phyloP scores from a whole-genome alignment of 1,140 invertebrate genomes.

The Drosophila ohnishii region DNA sequence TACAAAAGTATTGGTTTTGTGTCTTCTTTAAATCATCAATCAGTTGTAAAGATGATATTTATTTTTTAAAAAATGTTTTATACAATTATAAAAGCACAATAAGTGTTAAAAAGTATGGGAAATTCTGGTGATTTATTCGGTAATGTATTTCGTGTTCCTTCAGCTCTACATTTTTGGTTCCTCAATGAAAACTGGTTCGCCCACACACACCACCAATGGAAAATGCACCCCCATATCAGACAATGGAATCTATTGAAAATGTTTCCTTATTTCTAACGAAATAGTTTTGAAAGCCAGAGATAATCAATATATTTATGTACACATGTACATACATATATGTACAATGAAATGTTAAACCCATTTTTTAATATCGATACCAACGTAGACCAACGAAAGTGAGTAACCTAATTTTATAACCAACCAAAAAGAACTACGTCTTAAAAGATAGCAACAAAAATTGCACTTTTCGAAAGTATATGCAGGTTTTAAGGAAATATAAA shows the following conservation, averaged over 20 bases:
- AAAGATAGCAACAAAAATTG: not conserved
- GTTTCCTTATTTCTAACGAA: not conserved
- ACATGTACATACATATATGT: not conserved
- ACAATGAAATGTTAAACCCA: not conserved
- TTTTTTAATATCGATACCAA: not conserved
- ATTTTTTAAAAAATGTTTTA: not conserved
- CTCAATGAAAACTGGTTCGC: slow-evolving; percentile 25
- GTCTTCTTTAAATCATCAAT: not conserved
- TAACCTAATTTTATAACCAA: slow-evolving; percentile 4
- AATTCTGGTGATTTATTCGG: not conserved
- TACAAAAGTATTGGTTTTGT: slow-evolving; percentile 16
- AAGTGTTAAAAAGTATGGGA: not conserved
- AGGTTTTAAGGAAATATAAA: not conserved
- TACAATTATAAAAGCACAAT: not conserved
- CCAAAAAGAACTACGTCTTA: slow-evolving; percentile 20
- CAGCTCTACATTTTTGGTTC: slow-evolving; percentile 1
- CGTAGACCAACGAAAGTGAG: slow-evolving; percentile 4
- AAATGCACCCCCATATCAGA: slow-evolving; percentile 30
- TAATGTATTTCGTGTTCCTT: not conserved
- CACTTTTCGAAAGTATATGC: not conserved
- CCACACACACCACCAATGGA: slow-evolving; percentile 20
- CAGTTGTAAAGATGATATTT: not conserved
- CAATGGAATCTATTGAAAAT: slow-evolving; percentile 18
- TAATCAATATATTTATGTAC: not conserved
- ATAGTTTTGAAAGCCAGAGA: not conserved